phyloP scores from a whole-genome alignment of 1,140 invertebrate genomes.

The Papilio machaon region DNA sequence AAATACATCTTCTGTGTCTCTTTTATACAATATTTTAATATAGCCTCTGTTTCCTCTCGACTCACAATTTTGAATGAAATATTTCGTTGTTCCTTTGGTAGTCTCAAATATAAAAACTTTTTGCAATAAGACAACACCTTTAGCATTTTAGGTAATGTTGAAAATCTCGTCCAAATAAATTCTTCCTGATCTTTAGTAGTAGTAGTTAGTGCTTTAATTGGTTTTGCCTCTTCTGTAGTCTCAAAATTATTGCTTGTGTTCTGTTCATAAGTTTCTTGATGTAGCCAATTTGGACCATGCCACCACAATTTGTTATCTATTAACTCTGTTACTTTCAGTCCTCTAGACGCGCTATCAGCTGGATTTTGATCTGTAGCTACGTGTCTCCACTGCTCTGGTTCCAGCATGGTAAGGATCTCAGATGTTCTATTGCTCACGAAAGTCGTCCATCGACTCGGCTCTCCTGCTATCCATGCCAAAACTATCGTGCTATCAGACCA shows the following conservation, averaged over 20 bases:
- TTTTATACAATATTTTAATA: no score
- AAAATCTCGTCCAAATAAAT: conserved; percentile 49
- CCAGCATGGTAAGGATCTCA: conserved; percentile 56
- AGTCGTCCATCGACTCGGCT: no score
- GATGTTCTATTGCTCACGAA: conserved; percentile 71
- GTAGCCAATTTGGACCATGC: conserved; percentile 42
- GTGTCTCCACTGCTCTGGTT: conserved; percentile 59
- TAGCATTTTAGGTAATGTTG: conserved; percentile 45
- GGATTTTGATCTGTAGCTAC: conserved; percentile 44
- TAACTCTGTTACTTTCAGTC: conserved; percentile 40
- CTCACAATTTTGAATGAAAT: no score
- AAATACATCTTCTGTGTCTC: no score
- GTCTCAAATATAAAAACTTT: conserved; percentile 41
- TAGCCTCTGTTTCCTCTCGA: no score
- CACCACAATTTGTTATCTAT: conserved; percentile 43
- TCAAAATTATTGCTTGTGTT: no score
- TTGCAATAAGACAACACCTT: conserved; percentile 47
- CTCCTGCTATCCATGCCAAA: no score
- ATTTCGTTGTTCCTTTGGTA: no score
- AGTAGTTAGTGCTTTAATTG: conserved; percentile 39
- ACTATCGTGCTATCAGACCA: no score
- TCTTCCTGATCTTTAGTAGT: conserved; percentile 24
- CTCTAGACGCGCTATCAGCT: conserved; percentile 46
- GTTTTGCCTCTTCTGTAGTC: no score
- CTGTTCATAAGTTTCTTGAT: conserved; percentile 1